A percentile compares a stretch with the other conserved stretches of the same genome.
phyloP scores from a whole-genome alignment of 1,140 invertebrate species.

The Armadillidium nasatum region DNA sequence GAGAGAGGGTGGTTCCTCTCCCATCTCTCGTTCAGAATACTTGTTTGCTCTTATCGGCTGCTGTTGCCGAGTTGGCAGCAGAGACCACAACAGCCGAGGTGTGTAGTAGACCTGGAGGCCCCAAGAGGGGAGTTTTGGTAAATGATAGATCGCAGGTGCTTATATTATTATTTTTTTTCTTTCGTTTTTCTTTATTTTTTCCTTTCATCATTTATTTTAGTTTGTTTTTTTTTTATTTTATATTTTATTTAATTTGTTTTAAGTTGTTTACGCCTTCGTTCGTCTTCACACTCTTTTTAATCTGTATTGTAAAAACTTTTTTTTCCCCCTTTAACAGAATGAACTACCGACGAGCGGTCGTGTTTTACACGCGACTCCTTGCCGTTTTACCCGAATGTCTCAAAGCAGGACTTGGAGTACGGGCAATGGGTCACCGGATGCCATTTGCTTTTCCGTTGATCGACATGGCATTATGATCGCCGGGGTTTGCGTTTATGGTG shows the following conservation, averaged over 20 bases:
- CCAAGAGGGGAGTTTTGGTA: background rate
- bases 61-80: slow-evolving; percentile 82
- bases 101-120: background rate
- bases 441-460: slow-evolving; percentile 92
- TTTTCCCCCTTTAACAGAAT: slow-evolving; percentile 42
- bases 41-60: slow-evolving; percentile 75
- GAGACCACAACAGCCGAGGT: slow-evolving; percentile 55
- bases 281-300: too few species aligned
- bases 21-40: slow-evolving; percentile 70
- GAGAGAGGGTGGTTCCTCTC: slow-evolving; percentile 57
- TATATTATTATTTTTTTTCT: background rate
- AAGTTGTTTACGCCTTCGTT: too few species aligned
- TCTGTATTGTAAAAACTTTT: background rate
- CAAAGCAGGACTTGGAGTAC: slow-evolving; percentile 91
- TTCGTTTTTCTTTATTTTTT: too few species aligned
- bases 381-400: slow-evolving; percentile 82
- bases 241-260: background rate
- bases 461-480: slow-evolving; percentile 78
- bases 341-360: slow-evolving; percentile 55
- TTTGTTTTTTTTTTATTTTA: background rate
- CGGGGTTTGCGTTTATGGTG: slow-evolving; percentile 84
- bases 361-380: slow-evolving; percentile 76
- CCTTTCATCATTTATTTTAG: too few species aligned
- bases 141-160: background rate
- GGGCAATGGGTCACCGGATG: slow-evolving; percentile 92